phyloP scores from a whole-genome alignment of 2,888 invertebrate genomes.

The Hydriomena furcata region DNA sequence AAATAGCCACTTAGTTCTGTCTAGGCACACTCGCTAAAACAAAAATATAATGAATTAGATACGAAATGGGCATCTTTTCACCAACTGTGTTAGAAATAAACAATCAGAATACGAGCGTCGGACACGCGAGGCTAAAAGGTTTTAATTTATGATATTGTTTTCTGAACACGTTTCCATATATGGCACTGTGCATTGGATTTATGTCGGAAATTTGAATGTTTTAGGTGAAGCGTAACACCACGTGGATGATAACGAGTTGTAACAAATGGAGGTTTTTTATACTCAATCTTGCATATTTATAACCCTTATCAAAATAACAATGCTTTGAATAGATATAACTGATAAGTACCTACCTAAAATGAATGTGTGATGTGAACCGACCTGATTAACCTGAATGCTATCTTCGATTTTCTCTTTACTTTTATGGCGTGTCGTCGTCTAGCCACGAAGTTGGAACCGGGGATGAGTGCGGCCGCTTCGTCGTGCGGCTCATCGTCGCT shows the following conservation, averaged over 20 bases:
- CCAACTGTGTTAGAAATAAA: conserved; percentile 23
- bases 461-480: conserved; percentile 52
- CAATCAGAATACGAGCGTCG: conserved; percentile 14
- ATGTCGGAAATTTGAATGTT: conserved; percentile 5
- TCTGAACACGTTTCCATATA: conserved; percentile 9
- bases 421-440: conserved; percentile 77
- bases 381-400: conserved; percentile 72
- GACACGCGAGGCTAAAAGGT: conserved; percentile 25
- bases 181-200: neutral
- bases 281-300: too few relatives aligned
- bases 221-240: neutral
- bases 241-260: neutral
- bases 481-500: conserved; percentile 56
- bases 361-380: conserved; percentile 39
- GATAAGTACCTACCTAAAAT: neutral
- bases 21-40: neutral
- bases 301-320: too few relatives aligned
- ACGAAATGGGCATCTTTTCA: conserved; percentile 10
- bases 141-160: conserved; percentile 23
- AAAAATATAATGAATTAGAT: conserved; percentile 1
- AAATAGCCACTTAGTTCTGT: neutral
- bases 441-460: conserved; percentile 72
- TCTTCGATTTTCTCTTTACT: conserved; percentile 72
- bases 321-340: too few relatives aligned
- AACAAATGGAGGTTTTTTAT: too few relatives aligned